Evolutionary conservation across 1,140 invertebrate species (phyloP).

Genomic region (Hermetia illucens): DNA sequence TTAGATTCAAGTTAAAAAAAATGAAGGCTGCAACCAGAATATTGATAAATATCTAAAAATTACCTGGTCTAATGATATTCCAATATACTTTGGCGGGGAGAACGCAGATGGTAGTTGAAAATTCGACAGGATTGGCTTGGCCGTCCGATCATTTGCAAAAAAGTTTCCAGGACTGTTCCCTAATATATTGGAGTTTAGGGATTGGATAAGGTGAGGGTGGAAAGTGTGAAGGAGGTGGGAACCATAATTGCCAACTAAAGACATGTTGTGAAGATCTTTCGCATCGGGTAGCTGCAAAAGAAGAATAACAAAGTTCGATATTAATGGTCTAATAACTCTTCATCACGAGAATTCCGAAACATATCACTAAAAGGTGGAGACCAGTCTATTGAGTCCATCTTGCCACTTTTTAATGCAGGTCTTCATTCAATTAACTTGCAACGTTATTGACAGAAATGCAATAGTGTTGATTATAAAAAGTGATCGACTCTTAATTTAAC

Average conservation of each 20-base stretch:
- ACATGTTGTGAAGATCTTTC: conserved; percentile 32
- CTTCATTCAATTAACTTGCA: too few species aligned
- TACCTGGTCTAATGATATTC: conserved; percentile 30
- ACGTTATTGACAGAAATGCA: too few species aligned
- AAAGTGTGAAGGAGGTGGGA: conserved; percentile 25
- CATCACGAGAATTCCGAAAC: too few species aligned
- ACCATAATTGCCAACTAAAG: conserved; percentile 30
- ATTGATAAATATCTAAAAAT: not conserved
- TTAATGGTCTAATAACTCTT: too few species aligned
- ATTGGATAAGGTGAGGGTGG: conserved; percentile 28
- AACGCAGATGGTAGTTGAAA: conserved; percentile 29
- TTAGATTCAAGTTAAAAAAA: too few species aligned
- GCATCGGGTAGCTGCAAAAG: conserved; percentile 28
- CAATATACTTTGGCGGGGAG: conserved; percentile 29
- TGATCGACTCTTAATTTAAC: too few species aligned
- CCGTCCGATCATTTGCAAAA: conserved; percentile 25
- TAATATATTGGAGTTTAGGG: conserved; percentile 27
- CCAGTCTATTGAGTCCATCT: too few species aligned
- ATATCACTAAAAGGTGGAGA: too few species aligned
- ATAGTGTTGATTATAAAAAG: too few species aligned
- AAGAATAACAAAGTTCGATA: not conserved
- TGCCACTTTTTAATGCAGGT: too few species aligned
- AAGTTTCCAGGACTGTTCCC: conserved; percentile 24
- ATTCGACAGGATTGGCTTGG: conserved; percentile 28
- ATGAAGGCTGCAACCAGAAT: not conserved